These are phyloP conservation scores for Campoplex capitator DNA, from an alignment of 2,888 invertebrate genomes.

Conservation along the genomic window DNA sequence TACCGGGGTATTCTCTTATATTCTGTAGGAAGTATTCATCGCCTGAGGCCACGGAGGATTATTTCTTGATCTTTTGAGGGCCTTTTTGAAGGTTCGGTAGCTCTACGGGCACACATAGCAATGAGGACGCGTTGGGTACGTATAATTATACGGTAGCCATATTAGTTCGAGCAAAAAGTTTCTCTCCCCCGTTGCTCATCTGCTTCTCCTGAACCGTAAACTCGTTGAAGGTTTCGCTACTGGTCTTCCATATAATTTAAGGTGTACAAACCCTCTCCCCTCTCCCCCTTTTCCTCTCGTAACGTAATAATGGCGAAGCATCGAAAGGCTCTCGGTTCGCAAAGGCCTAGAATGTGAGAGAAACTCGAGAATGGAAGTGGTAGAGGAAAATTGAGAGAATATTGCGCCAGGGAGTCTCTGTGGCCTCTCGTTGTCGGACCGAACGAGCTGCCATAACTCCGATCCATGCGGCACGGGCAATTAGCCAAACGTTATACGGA, in stretches of 20 bases:
- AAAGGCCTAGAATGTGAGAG: conserved; percentile 68
- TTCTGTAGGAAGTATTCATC: conserved; percentile 75
- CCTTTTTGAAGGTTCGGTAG: conserved; percentile 71
- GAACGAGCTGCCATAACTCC: conserved; percentile 82
- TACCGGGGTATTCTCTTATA: conserved; percentile 26
- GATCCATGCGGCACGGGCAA: conserved; percentile 76
- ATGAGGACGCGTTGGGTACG: conserved; percentile 74
- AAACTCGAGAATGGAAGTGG: conserved; percentile 42
- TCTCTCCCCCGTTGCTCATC: conserved; percentile 72
- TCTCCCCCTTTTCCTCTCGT: conserved; percentile 76
- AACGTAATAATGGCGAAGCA: conserved; percentile 79
- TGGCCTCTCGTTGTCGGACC: conserved; percentile 55
- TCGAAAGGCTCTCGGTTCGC: conserved; percentile 55
- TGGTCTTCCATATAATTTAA: conserved; percentile 83
- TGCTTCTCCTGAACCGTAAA: conserved; percentile 80
- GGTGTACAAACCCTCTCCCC: conserved; percentile 12
- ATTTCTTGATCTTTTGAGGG: conserved; percentile 65
- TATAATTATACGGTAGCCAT: conserved; percentile 84
- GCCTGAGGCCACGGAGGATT: conserved; percentile 75
- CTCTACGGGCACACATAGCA: conserved; percentile 64
- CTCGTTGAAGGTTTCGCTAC: conserved; percentile 82
- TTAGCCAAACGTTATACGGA: conserved; percentile 68
- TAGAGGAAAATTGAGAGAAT: conserved; percentile 49
- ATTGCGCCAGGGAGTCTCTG: neutral
- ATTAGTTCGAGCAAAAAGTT: conserved; percentile 31